A percentile compares a stretch with the other conserved stretches of the same genome.
phyloP scores from a whole-genome alignment of 2,888 invertebrate species.

The Tiphia femorata region DNA sequence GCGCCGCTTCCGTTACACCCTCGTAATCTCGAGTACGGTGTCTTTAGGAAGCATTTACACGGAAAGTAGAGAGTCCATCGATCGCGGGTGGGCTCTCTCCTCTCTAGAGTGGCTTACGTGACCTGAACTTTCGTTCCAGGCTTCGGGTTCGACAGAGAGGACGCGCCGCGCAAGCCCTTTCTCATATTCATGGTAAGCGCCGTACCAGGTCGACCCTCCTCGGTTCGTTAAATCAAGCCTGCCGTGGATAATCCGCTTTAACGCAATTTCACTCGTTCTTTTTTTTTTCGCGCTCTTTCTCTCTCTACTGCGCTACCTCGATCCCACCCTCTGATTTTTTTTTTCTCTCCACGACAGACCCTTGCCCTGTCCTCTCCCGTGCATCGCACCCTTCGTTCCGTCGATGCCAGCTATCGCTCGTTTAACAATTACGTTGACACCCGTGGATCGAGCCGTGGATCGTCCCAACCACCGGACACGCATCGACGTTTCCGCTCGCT shows the following conservation, averaged over 20 bases:
- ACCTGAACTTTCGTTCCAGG: slow-evolving; percentile 47
- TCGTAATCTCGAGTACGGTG: slow-evolving; percentile 13
- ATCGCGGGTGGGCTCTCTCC: slow-evolving; percentile 35
- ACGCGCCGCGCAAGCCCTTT: slow-evolving; percentile 22
- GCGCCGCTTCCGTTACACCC: slow-evolving; percentile 19
- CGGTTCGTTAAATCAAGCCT: slow-evolving; percentile 44
- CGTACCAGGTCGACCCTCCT: slow-evolving; percentile 16
- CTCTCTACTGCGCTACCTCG: too few relatives aligned
- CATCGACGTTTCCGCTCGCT: too few relatives aligned
- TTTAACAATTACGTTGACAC: too few relatives aligned
- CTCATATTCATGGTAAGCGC: slow-evolving; percentile 45
- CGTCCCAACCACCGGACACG: neutral
- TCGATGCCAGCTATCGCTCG: too few relatives aligned
- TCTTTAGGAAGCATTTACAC: slow-evolving; percentile 39
- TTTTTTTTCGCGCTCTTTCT: slow-evolving; percentile 3
- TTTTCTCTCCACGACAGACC: too few relatives aligned
- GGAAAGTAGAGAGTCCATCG: slow-evolving; percentile 47
- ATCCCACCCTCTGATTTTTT: too few relatives aligned
- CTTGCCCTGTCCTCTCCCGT: too few relatives aligned
- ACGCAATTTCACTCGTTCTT: slow-evolving; percentile 42
- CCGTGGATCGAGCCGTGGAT: too few relatives aligned
- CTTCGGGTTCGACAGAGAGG: slow-evolving; percentile 28
- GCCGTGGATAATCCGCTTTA: slow-evolving; percentile 45
- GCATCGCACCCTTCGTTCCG: too few relatives aligned
- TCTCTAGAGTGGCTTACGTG: slow-evolving; percentile 45